Base-by-base conservation (phyloP, 92 coral and sea anemone genomes). In the Palythoa grandis region DNA sequence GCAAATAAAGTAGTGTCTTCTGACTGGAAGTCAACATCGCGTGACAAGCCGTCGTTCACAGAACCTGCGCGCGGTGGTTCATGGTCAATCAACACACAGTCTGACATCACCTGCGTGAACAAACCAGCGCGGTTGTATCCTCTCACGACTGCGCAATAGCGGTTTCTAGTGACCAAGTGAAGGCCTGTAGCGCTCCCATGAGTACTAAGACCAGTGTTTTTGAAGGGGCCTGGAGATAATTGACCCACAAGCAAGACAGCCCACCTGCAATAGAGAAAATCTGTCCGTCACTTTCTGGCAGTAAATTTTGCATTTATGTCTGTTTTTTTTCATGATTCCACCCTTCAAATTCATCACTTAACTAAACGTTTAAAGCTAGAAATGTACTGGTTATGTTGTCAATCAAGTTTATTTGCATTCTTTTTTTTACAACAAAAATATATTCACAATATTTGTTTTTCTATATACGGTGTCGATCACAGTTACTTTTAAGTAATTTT, bases 21-120 rank as follows among this genome's bases (percentile, higher is more conserved):
- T 58, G 99, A 97, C 85, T 97, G 99, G 67, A 90, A 94, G 76
- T 95, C 89, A 53, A 95, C 79, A 78, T 97, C 99, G 29, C 52
- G 82, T 19, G 92, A 76, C 56, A 75, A 82, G 22, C 99, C 99
- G 85, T 97, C 99, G 50, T 93, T 93, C 37, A 97, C 97, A 25
- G 52, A 53, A 5, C 99, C 99, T 56, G 93, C 88, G 25, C 63
- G 93, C 7, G 99, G 99, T 38, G 94, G 84, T 70, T 95, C 95
- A 48, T 91, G 98, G 87, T 97, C 99, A 43, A 97, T 95, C 48
- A 95, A 90, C 48, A 97, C 93, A 72, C 99, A 97, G 90, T 97
- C 88, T 25, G 98, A 97, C 2, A 86, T 77, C 54, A 90, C 92
- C 82, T 95, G 95, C 29, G 88, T 58, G 77, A 73, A 87, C 47